phyloP scores from a whole-genome alignment of 2,797 vertebrate species.

The Mionectes olivaceus region DNA sequence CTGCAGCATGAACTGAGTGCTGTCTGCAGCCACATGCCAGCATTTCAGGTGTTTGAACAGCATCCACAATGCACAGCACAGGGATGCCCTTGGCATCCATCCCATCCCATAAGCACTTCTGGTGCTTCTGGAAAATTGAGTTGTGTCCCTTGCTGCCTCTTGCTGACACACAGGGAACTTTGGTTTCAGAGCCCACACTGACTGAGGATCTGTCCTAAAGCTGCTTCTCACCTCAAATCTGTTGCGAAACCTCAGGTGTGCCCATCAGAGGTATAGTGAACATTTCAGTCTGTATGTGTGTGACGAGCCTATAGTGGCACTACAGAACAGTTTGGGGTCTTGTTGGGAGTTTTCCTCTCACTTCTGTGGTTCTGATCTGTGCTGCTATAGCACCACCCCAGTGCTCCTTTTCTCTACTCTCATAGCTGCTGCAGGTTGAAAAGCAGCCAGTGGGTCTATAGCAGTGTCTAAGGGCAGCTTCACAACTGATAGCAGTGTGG shows the following conservation, averaged over 20 bases:
- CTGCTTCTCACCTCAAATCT: background rate
- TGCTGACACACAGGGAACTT: background rate
- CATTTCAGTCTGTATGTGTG: background rate
- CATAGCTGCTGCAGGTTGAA: background rate
- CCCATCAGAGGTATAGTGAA: background rate
- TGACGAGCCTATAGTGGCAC: background rate
- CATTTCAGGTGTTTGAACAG: background rate
- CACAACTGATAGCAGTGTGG: background rate
- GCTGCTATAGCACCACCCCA: background rate
- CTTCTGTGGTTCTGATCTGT: background rate
- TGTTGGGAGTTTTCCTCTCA: background rate
- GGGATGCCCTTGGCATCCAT: background rate
- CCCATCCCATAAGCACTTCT: background rate
- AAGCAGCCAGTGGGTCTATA: background rate
- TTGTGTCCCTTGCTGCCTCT: background rate
- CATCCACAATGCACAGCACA: background rate
- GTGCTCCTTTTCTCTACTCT: background rate
- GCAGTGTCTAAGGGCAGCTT: background rate
- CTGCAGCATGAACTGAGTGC: rapidly evolving
- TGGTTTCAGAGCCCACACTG: background rate
- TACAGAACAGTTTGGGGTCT: background rate
- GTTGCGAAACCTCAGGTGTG: background rate
- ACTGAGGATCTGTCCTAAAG: background rate
- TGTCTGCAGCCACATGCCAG: background rate
- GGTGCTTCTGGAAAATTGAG: background rate